phyloP scores from a whole-genome alignment of 2,797 vertebrate genomes.

The Galaxias olidus region DNA sequence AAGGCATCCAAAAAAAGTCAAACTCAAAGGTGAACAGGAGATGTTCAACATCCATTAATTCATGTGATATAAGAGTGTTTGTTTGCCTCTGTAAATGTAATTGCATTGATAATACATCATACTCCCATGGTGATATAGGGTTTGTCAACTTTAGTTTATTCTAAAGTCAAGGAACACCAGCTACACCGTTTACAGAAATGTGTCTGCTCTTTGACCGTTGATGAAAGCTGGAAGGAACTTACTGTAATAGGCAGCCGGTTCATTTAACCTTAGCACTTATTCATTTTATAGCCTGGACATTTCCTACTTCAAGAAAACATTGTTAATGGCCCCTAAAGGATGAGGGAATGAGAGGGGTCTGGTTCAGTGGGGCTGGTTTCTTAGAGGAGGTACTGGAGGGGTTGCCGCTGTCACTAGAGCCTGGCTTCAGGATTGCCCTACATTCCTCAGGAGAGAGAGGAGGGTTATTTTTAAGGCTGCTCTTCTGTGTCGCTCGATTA shows the following conservation, averaged over 20 bases:
- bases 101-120: no score
- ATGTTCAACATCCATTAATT: no score
- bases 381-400: slow-evolving; percentile 9
- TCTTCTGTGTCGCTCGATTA: slow-evolving; percentile 16
- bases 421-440: slow-evolving; percentile 14
- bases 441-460: slow-evolving; percentile 36
- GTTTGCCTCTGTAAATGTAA: no score
- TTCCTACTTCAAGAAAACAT: neutral
- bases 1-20: slow-evolving; percentile 95
- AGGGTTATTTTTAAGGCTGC: slow-evolving; percentile 27
- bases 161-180: no score
- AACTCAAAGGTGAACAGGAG: slow-evolving; percentile 82
- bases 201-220: no score
- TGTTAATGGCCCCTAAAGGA: no score
- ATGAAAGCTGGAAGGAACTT: neutral
- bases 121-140: no score
- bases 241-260: neutral
- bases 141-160: no score
- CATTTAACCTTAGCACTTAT: neutral
- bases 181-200: no score
- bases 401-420: slow-evolving; percentile 28
- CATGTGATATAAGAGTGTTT: no score
- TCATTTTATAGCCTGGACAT: slow-evolving; percentile 7
- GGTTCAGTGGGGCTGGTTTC: neutral
- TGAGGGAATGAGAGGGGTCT: neutral